Evolutionary conservation across 92 coral and sea anemone genomes (phyloP), one percentile per base, ranked within the genome.

Genomic region (Porites evermanni): DNA sequence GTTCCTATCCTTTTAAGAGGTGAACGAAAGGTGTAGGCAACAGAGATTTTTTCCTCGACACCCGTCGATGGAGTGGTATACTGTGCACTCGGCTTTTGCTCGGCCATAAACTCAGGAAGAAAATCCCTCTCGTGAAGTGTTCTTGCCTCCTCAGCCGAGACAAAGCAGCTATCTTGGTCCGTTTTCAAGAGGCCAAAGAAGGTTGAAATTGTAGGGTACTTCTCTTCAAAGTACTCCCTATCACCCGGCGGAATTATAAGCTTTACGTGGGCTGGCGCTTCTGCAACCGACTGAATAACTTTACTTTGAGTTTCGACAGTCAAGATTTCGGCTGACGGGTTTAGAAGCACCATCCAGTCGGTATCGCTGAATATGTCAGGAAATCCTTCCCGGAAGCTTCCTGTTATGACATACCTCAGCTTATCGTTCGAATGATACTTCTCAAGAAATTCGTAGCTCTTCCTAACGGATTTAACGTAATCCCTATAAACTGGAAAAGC

Each of bases 261-360:
- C 32, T 82, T 59, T 2, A 82, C 79, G 79, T 82, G 86, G 3
- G 79, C 86, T 56, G 86, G 86, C 38, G 86, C 86, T 11, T 72
- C 86, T 59, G 4, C 61, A 38, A 82, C 79, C 6, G 70, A 60
- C 13, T 21, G 64, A 44, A 70, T 3, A 50, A 82, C 51, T 82
- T 60, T 71, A 1, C 14, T 47, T 60, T 82, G 86, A 19, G 70
- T 16, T 23, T 82, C 86, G 24, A 18, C n/a, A 17, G 59, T 58
- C 21, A 71, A 71, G 59, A 29, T 82, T 50, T 82, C 86, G 32
- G 32, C 70, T 6, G 19, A 6, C 2, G 86, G 86, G 29, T 82
- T 70, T 16, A 70, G 32, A 10, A 82, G 0, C 32, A 38, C 47
- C 2, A 82, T 72, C 7, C 1, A 0, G 71, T 82, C 86, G 18